These are phyloP conservation scores for Sarcoramphus papa DNA, from an alignment of 2,797 vertebrate species.

Conservation along the genomic window DNA sequence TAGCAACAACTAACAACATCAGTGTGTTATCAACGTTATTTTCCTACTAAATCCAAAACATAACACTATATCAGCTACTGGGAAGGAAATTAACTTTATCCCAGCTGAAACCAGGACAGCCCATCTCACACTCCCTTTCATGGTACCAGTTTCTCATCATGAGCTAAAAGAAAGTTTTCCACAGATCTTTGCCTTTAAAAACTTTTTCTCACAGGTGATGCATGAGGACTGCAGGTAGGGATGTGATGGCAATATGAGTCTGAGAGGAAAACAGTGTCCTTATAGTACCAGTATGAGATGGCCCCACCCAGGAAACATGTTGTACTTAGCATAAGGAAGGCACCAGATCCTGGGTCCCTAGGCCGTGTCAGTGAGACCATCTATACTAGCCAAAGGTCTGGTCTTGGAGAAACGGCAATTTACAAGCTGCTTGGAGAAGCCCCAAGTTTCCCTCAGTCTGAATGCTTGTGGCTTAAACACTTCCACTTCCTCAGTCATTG, in stretches of 20 bases:
- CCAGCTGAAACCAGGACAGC: not conserved
- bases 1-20: too few species aligned
- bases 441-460: not conserved
- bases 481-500: not conserved
- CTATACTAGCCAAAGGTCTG: not conserved
- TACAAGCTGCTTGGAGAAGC: not conserved
- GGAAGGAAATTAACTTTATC: too few species aligned
- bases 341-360: not conserved
- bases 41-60: too few species aligned
- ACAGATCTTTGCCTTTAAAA: not conserved
- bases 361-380: not conserved
- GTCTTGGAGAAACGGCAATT: not conserved
- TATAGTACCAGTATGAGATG: too few species aligned
- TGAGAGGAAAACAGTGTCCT: not conserved
- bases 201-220: not conserved
- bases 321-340: not conserved
- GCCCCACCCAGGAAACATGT: not conserved
- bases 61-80: too few species aligned
- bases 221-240: not conserved
- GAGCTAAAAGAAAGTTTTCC: not conserved
- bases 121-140: not conserved
- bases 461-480: not conserved
- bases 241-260: not conserved
- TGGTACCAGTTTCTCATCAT: not conserved
- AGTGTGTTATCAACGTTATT: too few species aligned